Conservation (phyloP, 2,888 invertebrate species). For the Xestia rhomboidea region DNA sequence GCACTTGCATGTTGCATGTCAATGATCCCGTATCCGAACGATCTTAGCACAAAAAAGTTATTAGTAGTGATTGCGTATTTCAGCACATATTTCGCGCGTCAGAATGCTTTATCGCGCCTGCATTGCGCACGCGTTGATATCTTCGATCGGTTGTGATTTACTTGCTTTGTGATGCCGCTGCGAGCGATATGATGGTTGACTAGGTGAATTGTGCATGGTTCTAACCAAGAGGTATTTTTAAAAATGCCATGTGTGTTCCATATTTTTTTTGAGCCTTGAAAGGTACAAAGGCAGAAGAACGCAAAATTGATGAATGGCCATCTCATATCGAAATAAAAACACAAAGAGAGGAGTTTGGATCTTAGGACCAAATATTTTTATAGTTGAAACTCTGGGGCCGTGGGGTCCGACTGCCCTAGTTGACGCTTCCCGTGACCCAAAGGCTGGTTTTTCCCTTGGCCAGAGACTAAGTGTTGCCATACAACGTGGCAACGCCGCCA, state of each 20-base stretch:
- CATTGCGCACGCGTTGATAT: constrained; percentile 45
- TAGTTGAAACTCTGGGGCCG: not conserved
- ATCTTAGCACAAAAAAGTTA: constrained; percentile 51
- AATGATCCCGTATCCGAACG: constrained; percentile 56
- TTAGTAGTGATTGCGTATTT: constrained; percentile 50
- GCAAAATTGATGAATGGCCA: not conserved
- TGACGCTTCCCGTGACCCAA: too few relatives aligned
- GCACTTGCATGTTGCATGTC: constrained; percentile 60
- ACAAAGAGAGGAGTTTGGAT: not conserved
- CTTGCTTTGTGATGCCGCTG: constrained; percentile 39
- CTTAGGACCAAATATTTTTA: not conserved
- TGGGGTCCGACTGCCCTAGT: too few relatives aligned
- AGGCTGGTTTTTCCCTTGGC: too few relatives aligned
- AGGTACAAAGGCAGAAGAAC: not conserved
- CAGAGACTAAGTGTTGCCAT: too few relatives aligned
- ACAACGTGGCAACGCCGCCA: too few relatives aligned
- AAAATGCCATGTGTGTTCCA: not conserved
- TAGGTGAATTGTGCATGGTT: constrained; percentile 1
- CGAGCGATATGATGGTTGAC: constrained; percentile 14
- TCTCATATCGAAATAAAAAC: not conserved
- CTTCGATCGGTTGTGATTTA: constrained; percentile 46
- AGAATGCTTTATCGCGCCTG: constrained; percentile 41
- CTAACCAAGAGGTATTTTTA: constrained; percentile 1
- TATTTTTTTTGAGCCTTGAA: not conserved
- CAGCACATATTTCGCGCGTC: constrained; percentile 37